Evolutionary conservation across 2,888 invertebrate genomes (phyloP).

Genomic region (Conus canariensis): DNA sequence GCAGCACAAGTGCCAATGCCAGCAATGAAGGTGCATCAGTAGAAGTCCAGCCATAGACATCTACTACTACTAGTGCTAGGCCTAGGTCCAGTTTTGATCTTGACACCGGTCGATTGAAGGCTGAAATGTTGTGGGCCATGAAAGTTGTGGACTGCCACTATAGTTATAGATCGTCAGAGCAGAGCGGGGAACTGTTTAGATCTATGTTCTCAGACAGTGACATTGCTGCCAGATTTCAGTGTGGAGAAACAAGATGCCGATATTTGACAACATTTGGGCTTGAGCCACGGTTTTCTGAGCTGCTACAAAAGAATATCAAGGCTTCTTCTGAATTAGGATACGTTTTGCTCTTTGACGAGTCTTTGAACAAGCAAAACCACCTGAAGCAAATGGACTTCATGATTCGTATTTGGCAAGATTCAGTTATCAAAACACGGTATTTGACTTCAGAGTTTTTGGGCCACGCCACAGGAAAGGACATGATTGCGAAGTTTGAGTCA

Average conservation of each 20-base stretch:
- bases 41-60: background rate
- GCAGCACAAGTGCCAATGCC: background rate
- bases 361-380: slow-evolving; percentile 53
- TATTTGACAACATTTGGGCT: slow-evolving; percentile 11
- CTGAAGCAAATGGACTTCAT: slow-evolving; percentile 54
- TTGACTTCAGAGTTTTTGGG: background rate
- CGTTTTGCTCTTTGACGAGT: slow-evolving; percentile 54
- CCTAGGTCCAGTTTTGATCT: background rate
- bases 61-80: background rate
- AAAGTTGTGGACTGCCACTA: slow-evolving; percentile 10
- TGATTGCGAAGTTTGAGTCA: background rate
- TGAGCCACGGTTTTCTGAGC: background rate
- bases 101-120: background rate
- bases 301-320: slow-evolving; percentile 22
- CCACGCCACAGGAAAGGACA: slow-evolving; percentile 4
- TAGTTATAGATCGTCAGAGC: slow-evolving; percentile 6
- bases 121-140: background rate
- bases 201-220: slow-evolving; percentile 18
- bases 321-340: slow-evolving; percentile 29
- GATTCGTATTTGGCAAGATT: slow-evolving; percentile 38
- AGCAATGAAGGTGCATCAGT: background rate
- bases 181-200: slow-evolving; percentile 11
- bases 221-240: background rate
- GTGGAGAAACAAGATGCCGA: slow-evolving; percentile 16
- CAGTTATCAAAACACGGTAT: no score